Evolutionary conservation across 2,113 vertebrate species (phyloP), one percentile per base, ranked within the genome.

Genomic region (Artemisiospiza belli): DNA sequence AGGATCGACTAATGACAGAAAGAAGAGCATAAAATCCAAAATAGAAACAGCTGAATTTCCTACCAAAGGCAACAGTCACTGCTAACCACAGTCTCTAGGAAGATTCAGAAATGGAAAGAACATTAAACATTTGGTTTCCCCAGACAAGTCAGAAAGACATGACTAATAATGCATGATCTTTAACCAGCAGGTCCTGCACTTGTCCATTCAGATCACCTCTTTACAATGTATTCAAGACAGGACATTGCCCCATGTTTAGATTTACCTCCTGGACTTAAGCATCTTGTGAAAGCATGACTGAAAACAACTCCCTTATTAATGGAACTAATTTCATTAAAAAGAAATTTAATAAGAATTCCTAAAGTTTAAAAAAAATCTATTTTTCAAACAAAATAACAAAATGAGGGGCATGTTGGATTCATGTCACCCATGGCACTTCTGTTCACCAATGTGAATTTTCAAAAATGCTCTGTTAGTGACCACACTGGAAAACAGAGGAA

Each of bases 311-410:
- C 15, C 10, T 75, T 23, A 55, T 23, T 55, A 78, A 55, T 59
- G 12, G 83, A 59, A 75, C 44, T 30, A 24, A 59, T 67, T 63
- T 63, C 4, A 55, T 47, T 46, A 33, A 57, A 73, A 77, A 67
- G 3, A 46, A 46, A 69, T 22, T 49, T 5, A 68, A 11, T n/a
- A 28, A 68, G 19, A 31, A 78, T 19, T 33, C 11, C 6, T 30
- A 3, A 72, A 31, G 10, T 31, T 59, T 10, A 5, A 9, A 63
- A 67, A 19, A 11, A 27, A 33, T 9, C 8, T 0, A 0, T 5
- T 79, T 93, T 92, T 62, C 33, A 55, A 80, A 21, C 17, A 85
- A 70, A 84, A n/a, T 12, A 52, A 67, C 8, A 17, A 46, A 51
- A 61, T 35, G 33, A 78, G 10, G 7, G 22, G 4, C 9, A 64